phyloP scores from a whole-genome alignment of 1,140 invertebrate genomes.

The Lordiphosa clarofinis region DNA sequence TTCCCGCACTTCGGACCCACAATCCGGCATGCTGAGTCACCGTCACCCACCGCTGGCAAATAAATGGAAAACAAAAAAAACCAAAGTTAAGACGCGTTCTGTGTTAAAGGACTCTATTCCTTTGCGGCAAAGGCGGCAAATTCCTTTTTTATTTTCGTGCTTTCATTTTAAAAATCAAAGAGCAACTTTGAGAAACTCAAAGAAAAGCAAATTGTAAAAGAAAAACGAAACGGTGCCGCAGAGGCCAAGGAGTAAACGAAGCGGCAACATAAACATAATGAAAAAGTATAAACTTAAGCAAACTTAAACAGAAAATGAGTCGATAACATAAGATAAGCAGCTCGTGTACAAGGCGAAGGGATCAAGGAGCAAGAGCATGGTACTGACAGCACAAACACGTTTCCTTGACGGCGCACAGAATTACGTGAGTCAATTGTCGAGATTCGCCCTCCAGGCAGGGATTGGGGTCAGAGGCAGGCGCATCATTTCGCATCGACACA shows the following conservation, averaged over 20 bases:
- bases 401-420: slow-evolving; percentile 39
- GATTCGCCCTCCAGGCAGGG: slow-evolving; percentile 15
- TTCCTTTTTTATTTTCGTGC: slow-evolving; percentile 29
- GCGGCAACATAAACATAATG: slow-evolving; percentile 59
- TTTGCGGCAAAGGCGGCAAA: slow-evolving; percentile 19
- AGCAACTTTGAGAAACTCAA: slow-evolving; percentile 26
- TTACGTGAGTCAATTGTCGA: slow-evolving; percentile 44
- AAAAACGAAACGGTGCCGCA: slow-evolving; percentile 1
- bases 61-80: slow-evolving; percentile 36
- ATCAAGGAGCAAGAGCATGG: slow-evolving; percentile 1
- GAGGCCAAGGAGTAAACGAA: slow-evolving; percentile 50
- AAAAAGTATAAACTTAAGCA: slow-evolving; percentile 54
- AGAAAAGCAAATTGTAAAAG: slow-evolving; percentile 24
- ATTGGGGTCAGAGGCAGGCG: slow-evolving; percentile 4
- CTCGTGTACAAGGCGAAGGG: neutral
- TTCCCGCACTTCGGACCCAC: neutral
- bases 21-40: neutral
- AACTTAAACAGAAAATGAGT: slow-evolving; percentile 51
- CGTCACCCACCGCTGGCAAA: slow-evolving; percentile 18
- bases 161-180: slow-evolving; percentile 57
- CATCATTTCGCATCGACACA: slow-evolving; percentile 49
- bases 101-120: slow-evolving; percentile 46
- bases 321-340: slow-evolving; percentile 40
- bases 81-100: slow-evolving; percentile 28
- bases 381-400: slow-evolving; percentile 39